A percentile compares a stretch with the other conserved stretches of the same genome.
These are phyloP conservation scores for Dysmachus trigonus DNA, from an alignment of 2,888 invertebrate genomes.

Conservation along the genomic window DNA sequence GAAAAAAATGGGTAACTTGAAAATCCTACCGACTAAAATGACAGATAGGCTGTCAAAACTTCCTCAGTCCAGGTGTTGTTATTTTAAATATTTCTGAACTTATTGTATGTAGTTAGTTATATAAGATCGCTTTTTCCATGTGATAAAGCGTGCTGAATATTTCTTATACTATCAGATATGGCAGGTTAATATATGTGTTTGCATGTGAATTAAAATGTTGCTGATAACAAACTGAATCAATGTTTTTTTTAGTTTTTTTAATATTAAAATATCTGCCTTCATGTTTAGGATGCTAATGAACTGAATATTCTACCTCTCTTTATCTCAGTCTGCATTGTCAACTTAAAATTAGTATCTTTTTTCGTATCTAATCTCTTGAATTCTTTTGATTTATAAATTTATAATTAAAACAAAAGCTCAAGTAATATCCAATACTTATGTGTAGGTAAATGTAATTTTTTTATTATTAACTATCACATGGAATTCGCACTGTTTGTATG, in stretches of 20 bases:
- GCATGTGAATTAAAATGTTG: not conserved
- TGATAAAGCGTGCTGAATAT: not conserved
- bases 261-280: not conserved
- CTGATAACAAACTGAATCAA: not conserved
- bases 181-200: not conserved
- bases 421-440: not conserved
- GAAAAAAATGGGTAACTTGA: not conserved
- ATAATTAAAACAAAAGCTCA: not conserved
- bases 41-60: not conserved
- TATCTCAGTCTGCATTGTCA: not conserved
- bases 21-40: not conserved
- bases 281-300: not conserved
- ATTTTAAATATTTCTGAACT: not conserved
- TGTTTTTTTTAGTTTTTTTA: not conserved
- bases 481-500: not conserved
- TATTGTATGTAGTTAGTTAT: not conserved
- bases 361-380: not conserved
- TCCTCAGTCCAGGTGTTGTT: not conserved
- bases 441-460: not conserved
- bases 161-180: not conserved
- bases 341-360: not conserved
- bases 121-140: not conserved
- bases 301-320: not conserved
- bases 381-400: not conserved
- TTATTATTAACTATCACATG: not conserved